Base-by-base conservation (phyloP, 2,797 vertebrate genomes). In the Sebastiscus tertius region DNA sequence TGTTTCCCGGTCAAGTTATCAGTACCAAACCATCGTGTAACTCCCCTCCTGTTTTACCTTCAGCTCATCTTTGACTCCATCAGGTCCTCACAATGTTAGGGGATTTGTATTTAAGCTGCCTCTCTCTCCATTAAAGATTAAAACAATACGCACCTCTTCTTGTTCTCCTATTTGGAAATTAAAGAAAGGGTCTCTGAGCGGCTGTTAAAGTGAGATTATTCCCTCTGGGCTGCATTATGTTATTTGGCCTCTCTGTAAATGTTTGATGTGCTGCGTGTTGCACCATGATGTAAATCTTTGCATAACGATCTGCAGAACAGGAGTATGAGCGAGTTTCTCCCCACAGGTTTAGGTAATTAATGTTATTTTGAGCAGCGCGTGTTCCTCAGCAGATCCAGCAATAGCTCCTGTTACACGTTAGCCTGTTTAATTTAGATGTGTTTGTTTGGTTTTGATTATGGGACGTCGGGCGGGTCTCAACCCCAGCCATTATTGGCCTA, bases 401-500 rank as follows among this genome's bases (percentile, higher is more conserved):
- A 75, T 11, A 77, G 87, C 77, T 86, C 60, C 69, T 31, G 80
- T 83, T 81, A 73, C 80, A 76, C 11, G 64, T 73, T 70, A 61
- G 68, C 42, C 18, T 72, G 63, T 84, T 87, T 80, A 42, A 86
- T 78, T 83, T 74, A 52, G 70, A 70, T 16, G 56, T 72, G 71
- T 86, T 88, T 82, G 79, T 84, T 86, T 88, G 74, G 80, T 66
- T 88, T 85, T 90, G 85, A 84, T 92, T 82, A 81, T 66, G 66
- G 59, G 65, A 75, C 4, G 12, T 10, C 10, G 16, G 61, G 66
- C 24, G 60, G 66, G 76, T 69, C 82, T 72, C 9, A 49, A 46
- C 65, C 36, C 27, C 9, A 24, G 71, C 58, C 69, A n/a, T 75
- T 81, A 62, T n/a, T 80, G 75, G 74, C 26, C 58, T 6, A 76